Conservation (phyloP, 2,888 invertebrate genomes). For the Drosophila flavopinicola region DNA sequence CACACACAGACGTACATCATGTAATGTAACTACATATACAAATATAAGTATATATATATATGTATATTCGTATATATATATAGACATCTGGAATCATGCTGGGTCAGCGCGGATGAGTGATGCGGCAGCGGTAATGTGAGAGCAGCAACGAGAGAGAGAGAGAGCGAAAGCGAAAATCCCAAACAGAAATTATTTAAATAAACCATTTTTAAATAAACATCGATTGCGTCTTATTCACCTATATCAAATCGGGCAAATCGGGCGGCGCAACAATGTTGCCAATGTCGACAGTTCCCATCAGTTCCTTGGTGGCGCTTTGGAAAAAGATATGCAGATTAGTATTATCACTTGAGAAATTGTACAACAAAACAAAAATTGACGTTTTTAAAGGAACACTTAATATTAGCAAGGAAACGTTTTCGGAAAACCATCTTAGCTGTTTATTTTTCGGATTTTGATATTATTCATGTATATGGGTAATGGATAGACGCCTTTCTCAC, state of each 20-base stretch:
- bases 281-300: constrained; percentile 67
- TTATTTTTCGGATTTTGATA: too few relatives aligned
- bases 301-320: constrained; percentile 6
- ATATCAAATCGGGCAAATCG: constrained; percentile 76
- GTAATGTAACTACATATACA: constrained; percentile 29
- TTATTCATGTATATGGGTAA: too few relatives aligned
- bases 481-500: too few relatives aligned
- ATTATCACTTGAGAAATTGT: not conserved
- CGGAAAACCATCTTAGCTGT: too few relatives aligned
- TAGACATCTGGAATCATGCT: constrained; percentile 33
- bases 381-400: too few relatives aligned
- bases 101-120: constrained; percentile 27
- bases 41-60: constrained; percentile 18
- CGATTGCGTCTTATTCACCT: constrained; percentile 1
- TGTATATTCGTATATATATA: constrained; percentile 18
- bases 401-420: too few relatives aligned
- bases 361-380: too few relatives aligned
- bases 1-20: constrained; percentile 25
- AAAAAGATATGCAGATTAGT: not conserved
- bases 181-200: constrained; percentile 75
- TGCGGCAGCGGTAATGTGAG: constrained; percentile 28
- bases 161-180: constrained; percentile 41
- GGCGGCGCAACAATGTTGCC: constrained; percentile 60
- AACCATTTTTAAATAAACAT: constrained; percentile 74
- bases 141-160: constrained; percentile 33